Conservation (phyloP, 2,888 invertebrate genomes). For the Meiosimyza platycephala region DNA sequence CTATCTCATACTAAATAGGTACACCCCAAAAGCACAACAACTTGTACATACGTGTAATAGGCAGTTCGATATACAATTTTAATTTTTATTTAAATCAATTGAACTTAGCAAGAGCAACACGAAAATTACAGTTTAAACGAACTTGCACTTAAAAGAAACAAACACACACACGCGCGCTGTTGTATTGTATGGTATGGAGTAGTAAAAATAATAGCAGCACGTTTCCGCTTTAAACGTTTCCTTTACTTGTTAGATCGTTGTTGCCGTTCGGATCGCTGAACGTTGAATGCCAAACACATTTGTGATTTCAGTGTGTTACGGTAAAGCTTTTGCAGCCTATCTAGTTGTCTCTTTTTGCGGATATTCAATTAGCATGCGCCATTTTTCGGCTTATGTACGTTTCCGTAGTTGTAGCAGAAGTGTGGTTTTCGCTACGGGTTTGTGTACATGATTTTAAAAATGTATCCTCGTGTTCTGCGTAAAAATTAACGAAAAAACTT, state of each 20-base stretch:
- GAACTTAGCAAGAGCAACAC: neutral
- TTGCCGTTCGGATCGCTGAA: constrained; percentile 24
- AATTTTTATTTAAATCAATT: too few relatives aligned
- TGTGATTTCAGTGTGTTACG: too few relatives aligned
- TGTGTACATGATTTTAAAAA: too few relatives aligned
- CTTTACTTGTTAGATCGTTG: neutral
- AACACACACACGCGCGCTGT: constrained; percentile 1
- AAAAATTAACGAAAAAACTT: too few relatives aligned
- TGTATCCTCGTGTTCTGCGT: too few relatives aligned
- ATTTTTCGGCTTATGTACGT: too few relatives aligned
- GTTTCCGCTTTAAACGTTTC: constrained; percentile 20
- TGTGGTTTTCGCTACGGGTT: too few relatives aligned
- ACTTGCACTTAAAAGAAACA: constrained; percentile 12
- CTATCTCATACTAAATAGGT: constrained; percentile 8
- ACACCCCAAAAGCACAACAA: constrained; percentile 10
- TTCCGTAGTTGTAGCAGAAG: too few relatives aligned
- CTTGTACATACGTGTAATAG: neutral
- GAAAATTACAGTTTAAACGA: neutral
- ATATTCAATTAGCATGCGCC: too few relatives aligned
- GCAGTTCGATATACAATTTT: too few relatives aligned
- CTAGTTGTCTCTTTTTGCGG: too few relatives aligned
- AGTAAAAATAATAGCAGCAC: constrained; percentile 20
- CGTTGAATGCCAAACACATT: constrained; percentile 17
- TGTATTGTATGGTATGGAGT: neutral
- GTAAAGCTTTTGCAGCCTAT: too few relatives aligned